Evolutionary conservation across 2,797 vertebrate genomes (phyloP).

Genomic region (Lindbergichthys nudifrons): DNA sequence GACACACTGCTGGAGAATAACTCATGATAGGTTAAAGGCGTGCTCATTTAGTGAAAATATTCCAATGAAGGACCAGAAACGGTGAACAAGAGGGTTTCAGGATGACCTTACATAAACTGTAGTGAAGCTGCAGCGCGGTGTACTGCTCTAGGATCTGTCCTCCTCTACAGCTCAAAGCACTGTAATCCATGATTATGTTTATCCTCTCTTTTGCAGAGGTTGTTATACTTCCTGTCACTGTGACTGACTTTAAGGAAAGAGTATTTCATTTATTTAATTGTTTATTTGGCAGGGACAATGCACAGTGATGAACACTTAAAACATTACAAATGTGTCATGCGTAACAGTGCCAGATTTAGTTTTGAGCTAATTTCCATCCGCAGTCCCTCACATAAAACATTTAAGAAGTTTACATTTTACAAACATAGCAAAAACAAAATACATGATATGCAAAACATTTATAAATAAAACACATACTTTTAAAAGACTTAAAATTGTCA

Average conservation of each 20-base stretch:
- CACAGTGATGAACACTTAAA: no score
- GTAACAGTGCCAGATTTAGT: no score
- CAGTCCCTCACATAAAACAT: no score
- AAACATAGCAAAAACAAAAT: no score
- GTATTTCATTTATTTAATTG: no score
- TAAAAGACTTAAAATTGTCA: no score
- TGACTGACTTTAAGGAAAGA: constrained; percentile 19
- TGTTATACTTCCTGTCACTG: constrained; percentile 30
- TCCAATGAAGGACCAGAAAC: neutral
- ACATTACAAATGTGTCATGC: no score
- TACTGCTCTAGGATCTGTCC: constrained; percentile 10
- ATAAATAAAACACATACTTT: no score
- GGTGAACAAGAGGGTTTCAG: constrained; percentile 8
- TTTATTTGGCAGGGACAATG: no score
- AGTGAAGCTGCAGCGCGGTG: neutral
- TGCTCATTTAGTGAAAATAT: constrained; percentile 18
- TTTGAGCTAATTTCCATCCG: no score
- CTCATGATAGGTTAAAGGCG: neutral
- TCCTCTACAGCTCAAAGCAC: constrained; percentile 14
- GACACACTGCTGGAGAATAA: constrained; percentile 2
- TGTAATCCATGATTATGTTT: constrained; percentile 49
- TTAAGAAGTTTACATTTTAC: no score
- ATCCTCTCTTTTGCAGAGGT: constrained; percentile 48
- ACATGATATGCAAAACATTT: no score
- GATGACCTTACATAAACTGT: constrained; percentile 2